These are phyloP conservation scores for Epinephelus malabaricus DNA, from an alignment of 2,797 vertebrate genomes.

Conservation along the genomic window DNA sequence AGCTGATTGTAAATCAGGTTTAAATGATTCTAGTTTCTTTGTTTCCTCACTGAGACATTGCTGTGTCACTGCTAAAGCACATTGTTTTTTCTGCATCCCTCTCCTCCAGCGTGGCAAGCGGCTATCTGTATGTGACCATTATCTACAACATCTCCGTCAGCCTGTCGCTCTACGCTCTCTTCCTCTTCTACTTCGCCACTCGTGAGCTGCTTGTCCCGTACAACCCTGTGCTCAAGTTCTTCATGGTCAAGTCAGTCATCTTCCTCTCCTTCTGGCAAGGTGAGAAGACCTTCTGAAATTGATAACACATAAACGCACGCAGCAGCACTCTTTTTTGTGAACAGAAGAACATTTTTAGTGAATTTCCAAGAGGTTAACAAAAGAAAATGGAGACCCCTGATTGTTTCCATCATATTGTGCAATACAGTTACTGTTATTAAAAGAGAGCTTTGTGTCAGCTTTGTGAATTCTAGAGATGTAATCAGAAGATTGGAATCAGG, in stretches of 20 bases:
- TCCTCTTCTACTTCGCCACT: conserved; percentile 98
- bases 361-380: not conserved
- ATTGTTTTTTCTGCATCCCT: not conserved
- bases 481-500: too few relatives aligned
- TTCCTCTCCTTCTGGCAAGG: conserved; percentile 95
- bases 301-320: not conserved
- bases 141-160: conserved; percentile 99
- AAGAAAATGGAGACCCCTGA: not conserved
- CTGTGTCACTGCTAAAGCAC: not conserved
- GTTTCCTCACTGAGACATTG: not conserved
- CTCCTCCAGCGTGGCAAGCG: conserved; percentile 91
- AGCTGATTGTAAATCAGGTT: not conserved
- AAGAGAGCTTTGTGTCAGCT: not conserved
- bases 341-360: not conserved
- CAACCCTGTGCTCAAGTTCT: conserved; percentile 97
- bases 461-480: too few relatives aligned
- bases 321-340: too few relatives aligned
- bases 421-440: not conserved
- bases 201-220: conserved; percentile 96
- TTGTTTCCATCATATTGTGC: not conserved
- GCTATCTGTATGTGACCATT: conserved; percentile 97
- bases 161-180: conserved; percentile 96
- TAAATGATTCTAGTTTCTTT: not conserved
- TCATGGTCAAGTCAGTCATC: conserved; percentile 99
- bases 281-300: conserved; percentile 27